These are phyloP conservation scores for Argynnis bischoffii DNA, from an alignment of 2,888 invertebrate genomes.

Conservation along the genomic window DNA sequence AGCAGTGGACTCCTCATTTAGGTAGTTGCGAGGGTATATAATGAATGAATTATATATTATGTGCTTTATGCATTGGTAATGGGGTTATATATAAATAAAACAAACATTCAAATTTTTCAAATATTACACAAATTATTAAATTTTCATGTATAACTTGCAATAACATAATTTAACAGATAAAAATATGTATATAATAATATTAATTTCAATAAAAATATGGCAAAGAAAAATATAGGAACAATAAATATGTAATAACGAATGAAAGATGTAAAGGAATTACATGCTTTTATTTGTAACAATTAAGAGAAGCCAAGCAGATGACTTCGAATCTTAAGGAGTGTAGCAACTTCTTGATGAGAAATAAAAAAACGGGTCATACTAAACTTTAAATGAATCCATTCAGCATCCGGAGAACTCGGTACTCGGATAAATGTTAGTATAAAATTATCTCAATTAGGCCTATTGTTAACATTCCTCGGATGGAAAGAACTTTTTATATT, in stretches of 20 bases:
- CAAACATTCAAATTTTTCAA: not conserved
- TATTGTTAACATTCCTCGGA: not conserved
- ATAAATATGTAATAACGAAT: not conserved
- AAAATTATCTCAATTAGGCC: not conserved
- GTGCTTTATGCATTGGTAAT: not conserved
- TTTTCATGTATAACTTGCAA: not conserved
- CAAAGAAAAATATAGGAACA: too few species aligned
- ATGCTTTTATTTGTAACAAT: slow-evolving; percentile 1
- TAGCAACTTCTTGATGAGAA: slow-evolving; percentile 15
- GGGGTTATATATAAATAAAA: slow-evolving; percentile 1
- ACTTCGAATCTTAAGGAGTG: slow-evolving; percentile 1
- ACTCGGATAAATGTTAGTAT: slow-evolving; percentile 1
- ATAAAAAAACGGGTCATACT: slow-evolving; percentile 4
- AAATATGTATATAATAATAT: not conserved
- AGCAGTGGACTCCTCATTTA: not conserved
- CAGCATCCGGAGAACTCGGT: slow-evolving; percentile 10
- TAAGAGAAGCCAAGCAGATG: slow-evolving; percentile 16
- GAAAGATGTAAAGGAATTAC: not conserved
- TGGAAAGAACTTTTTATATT: not conserved
- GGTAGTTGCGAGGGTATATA: not conserved
- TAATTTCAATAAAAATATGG: too few species aligned
- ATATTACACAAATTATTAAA: not conserved
- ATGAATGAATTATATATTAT: slow-evolving; percentile 17
- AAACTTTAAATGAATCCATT: slow-evolving; percentile 25
- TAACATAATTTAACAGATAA: too few species aligned